Base-by-base conservation (phyloP, 2,888 invertebrate genomes). In the Chromoteleia sp. region DNA sequence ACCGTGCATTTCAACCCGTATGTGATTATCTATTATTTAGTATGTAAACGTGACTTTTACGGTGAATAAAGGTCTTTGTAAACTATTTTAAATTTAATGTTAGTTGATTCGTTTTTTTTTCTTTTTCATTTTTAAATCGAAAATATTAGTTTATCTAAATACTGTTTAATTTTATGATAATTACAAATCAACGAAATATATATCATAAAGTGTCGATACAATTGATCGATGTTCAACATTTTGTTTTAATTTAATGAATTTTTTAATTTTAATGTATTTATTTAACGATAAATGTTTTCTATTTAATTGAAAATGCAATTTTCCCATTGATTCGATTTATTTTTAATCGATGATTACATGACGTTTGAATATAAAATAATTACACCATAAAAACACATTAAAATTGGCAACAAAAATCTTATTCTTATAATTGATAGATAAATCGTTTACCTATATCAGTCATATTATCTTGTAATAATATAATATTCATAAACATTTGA, bases 1-100 rank as follows among this genome's bases (percentile, higher is more conserved):
- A 73, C 82, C 74, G 82, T 78, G 74, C 67, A 82, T 56, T 74
- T 48, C 15, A 78, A 74, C 78, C 78, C 78, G 78, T 75, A 74
- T 78, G 82, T 78, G 78, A 78, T 78, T 52, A 75, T 75, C 75
- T 77, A 73, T 81, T 63, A 68, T 61, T 81, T 59, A 36, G 7
- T 48, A 52, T 15, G 25, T 54, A 54, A 63, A 43, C 21, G 14
- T 63, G 14, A 15, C 0, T 43, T 59, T 39, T 67, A 67, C 14
- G n/a, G 30, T 39, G 36, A 63, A 48, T 54, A 30, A 63, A 52
- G 29, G 1, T 73, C 39, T 19, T 56, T 29, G 19, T 54, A 45
- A 74, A 74, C 63, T 56, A 56, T 54, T 45, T 4, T 43, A 41
- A 61, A 59, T 43, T 30, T 29, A 48, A n/a, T 33, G 5, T 63